A percentile compares a stretch with the other conserved stretches of the same genome.
Conservation (phyloP, 2,797 vertebrate genomes). For the Myripristis jacobus region DNA sequence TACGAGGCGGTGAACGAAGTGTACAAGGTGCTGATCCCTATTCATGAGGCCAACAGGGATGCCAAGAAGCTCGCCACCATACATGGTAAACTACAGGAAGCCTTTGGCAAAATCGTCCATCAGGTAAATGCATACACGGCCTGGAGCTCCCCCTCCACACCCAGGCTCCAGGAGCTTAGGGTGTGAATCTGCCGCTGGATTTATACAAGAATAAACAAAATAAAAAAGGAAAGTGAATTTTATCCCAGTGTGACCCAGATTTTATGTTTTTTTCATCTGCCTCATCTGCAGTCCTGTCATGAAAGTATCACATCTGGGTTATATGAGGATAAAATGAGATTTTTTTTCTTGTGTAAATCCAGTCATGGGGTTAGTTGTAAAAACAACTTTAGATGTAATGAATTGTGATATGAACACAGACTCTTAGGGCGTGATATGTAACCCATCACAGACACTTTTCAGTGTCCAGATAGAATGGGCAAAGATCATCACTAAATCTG, state of each 20-base stretch:
- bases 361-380: slow-evolving; percentile 3
- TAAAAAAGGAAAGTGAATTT: not conserved
- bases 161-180: not conserved
- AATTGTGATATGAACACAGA: not conserved
- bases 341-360: slow-evolving; percentile 17
- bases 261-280: not conserved
- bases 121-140: slow-evolving; percentile 88
- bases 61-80: slow-evolving; percentile 97
- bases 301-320: slow-evolving; percentile 13
- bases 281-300: too few relatives aligned
- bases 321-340: not conserved
- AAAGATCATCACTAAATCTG: not conserved
- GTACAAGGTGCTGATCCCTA: slow-evolving; percentile 98
- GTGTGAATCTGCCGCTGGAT: slow-evolving; percentile 1
- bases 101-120: slow-evolving; percentile 99
- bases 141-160: not conserved
- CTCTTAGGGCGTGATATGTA: not conserved
- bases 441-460: not conserved
- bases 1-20: slow-evolving; percentile 99
- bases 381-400: not conserved
- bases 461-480: not conserved
- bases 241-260: slow-evolving; percentile 5
- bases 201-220: slow-evolving; percentile 17
- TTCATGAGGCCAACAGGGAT: slow-evolving; percentile 97
- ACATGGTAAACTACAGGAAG: slow-evolving; percentile 99